These are phyloP conservation scores for Branchinecta sandiegonensis DNA, from an alignment of 2,888 invertebrate genomes.

Conservation along the genomic window DNA sequence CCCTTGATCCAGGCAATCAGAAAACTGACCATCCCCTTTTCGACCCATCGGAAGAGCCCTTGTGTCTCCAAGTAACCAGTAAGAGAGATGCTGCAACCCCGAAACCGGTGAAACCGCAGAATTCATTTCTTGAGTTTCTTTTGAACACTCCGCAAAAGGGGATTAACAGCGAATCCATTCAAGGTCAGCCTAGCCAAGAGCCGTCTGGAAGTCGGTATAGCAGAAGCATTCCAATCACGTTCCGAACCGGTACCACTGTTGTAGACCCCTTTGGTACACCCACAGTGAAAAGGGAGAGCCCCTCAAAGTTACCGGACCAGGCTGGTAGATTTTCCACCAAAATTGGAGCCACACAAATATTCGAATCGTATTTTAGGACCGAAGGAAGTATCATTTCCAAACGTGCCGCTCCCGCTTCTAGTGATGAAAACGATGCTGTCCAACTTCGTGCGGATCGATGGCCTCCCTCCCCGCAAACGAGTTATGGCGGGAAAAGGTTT, in stretches of 20 bases:
- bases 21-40: too few species aligned
- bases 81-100: too few species aligned
- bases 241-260: not conserved
- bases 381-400: not conserved
- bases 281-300: not conserved
- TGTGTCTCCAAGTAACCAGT: too few species aligned
- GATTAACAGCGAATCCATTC: too few species aligned
- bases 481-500: not conserved
- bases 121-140: too few species aligned
- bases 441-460: not conserved
- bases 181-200: not conserved
- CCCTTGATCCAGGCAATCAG: too few species aligned
- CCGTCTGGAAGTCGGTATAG: not conserved
- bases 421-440: too few species aligned
- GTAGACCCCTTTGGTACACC: not conserved
- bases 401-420: not conserved
- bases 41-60: too few species aligned
- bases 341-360: not conserved
- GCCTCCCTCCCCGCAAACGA: not conserved
- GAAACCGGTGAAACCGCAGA: too few species aligned
- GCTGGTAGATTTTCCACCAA: not conserved
- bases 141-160: too few species aligned
- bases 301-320: not conserved
- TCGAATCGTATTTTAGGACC: too few species aligned
- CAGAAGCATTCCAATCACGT: slow-evolving; percentile 3